Evolutionary conservation across 1,140 invertebrate genomes (phyloP), one percentile per base, ranked within the genome.

Genomic region (Drosophila azteca): DNA sequence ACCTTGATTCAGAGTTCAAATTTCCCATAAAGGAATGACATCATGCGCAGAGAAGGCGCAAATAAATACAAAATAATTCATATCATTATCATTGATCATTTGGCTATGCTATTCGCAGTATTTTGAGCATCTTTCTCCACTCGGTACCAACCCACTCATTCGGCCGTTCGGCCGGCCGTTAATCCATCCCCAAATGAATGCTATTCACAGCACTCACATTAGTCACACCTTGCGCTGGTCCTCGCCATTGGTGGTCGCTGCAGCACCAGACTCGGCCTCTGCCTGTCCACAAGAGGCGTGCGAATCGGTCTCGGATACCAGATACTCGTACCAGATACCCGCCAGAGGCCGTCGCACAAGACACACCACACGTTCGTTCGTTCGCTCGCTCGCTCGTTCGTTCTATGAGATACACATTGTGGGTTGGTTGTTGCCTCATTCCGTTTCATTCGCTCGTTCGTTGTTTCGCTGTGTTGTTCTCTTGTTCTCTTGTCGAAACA

Each of bases 371-470:
- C 35, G 31, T 35, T 35, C 29, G 3, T 35, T 35, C 9, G 9
- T 35, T 69, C 66, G 44, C 1, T 20, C 68, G 57, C 9, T 35
- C 9, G 9, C 2, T 20, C 17, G 29, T 31, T 69, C 65, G 52
- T 70, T 69, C 67, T 69, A 68, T 55, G 66, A 68, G 64, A 69
- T 69, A 69, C 64, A 69, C 41, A 43, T 57, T 69, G 66, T 67
- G 66, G 66, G 64, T 65, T 26, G 66, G 57, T 35, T 55, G 11
- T 39, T 39, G 35, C 35, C 11, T 39, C 35, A 39, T 39, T 39
- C 35, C 35, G 35, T 39, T 39, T 39, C 35, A 39, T 39, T 35
- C 31, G 31, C 31, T 35, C 31, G 9, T 3, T 35, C 31, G 31
- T 9, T 60, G 26, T 53, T 13, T 20, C 20, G 29, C 43, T 22